Percentiles rank a stretch among this genome's conserved stretches.
These are phyloP conservation scores for Sipha maydis DNA, from an alignment of 2,888 invertebrate species.

Conservation along the genomic window DNA sequence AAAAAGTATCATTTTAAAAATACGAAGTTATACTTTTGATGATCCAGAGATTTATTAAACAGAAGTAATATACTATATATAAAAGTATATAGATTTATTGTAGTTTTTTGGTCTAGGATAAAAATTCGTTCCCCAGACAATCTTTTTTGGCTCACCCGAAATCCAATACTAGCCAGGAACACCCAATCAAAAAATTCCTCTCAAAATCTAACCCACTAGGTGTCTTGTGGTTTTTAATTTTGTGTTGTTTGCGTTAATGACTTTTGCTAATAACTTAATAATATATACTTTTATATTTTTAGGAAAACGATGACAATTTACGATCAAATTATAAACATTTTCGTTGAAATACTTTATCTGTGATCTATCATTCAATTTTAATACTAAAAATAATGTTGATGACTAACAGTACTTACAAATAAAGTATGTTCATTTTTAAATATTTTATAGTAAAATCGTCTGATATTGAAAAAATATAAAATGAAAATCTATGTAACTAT, in stretches of 20 bases:
- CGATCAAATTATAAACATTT: neutral
- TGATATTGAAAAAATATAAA: too few relatives aligned
- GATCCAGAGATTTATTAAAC: neutral
- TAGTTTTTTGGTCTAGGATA: neutral
- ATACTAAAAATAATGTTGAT: neutral
- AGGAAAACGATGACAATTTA: neutral
- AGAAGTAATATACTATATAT: neutral
- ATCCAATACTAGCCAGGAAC: slow-evolving; percentile 17
- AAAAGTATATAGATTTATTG: neutral
- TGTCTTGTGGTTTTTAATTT: neutral
- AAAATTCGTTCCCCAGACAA: slow-evolving; percentile 2
- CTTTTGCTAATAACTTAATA: neutral
- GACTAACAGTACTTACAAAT: too few relatives aligned
- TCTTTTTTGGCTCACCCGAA: neutral
- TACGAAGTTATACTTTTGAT: neutral
- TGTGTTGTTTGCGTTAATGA: neutral
- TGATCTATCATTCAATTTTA: neutral
- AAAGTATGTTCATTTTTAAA: too few relatives aligned
- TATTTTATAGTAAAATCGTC: too few relatives aligned
- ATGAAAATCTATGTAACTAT: too few relatives aligned
- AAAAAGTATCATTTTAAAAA: neutral
- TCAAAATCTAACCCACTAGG: neutral
- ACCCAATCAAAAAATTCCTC: neutral
- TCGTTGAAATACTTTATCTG: neutral
- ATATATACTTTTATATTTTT: neutral